phyloP scores from a whole-genome alignment of 2,888 invertebrate genomes.

The Meteorus cinctellus region DNA sequence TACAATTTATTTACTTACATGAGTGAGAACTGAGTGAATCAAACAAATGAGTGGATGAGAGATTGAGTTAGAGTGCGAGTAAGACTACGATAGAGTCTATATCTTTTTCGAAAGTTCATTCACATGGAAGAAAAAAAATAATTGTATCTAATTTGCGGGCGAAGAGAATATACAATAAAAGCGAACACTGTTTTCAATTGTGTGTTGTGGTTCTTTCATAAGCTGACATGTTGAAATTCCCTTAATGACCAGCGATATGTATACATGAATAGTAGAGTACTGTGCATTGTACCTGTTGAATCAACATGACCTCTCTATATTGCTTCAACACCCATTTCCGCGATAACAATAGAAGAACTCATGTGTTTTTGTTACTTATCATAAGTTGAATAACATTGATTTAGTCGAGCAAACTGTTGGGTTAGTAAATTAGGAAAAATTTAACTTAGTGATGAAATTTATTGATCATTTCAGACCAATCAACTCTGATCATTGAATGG shows the following conservation, averaged over 20 bases:
- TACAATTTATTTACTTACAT: constrained; percentile 68
- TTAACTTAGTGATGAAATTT: neutral
- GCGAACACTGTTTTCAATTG: constrained; percentile 66
- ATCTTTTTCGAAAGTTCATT: constrained; percentile 52
- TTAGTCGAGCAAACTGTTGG: neutral
- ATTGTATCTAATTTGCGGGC: constrained; percentile 64
- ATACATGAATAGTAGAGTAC: neutral
- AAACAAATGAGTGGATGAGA: constrained; percentile 52
- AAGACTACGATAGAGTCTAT: constrained; percentile 40
- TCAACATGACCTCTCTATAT: neutral
- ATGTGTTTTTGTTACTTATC: neutral
- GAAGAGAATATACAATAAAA: constrained; percentile 69
- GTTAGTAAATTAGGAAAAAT: neutral
- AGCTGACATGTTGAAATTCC: neutral
- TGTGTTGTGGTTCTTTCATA: neutral
- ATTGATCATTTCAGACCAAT: neutral
- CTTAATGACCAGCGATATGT: neutral
- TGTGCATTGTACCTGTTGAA: neutral
- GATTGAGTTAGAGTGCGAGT: constrained; percentile 45
- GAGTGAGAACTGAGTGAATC: neutral
- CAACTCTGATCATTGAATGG: neutral
- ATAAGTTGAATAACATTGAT: neutral
- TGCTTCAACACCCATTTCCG: neutral
- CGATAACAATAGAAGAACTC: neutral
- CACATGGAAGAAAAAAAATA: constrained; percentile 46